Evolutionary conservation across 2,113 vertebrate genomes (phyloP).

Genomic region (Neoarius graeffei): DNA sequence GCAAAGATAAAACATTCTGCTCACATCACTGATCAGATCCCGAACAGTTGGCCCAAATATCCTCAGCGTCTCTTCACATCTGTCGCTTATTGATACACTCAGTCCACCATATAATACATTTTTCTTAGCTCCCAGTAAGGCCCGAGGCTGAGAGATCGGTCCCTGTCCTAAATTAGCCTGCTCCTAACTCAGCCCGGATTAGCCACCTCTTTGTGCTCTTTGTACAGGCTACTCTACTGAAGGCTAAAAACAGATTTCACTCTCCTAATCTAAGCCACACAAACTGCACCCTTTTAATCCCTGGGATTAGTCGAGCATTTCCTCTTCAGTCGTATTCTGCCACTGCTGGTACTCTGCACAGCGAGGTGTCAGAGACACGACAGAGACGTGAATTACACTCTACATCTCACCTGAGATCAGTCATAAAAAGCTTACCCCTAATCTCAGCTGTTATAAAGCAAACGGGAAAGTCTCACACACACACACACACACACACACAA

Average conservation of each 20-base stretch:
- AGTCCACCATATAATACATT: slow-evolving; percentile 20
- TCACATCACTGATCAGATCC: not conserved
- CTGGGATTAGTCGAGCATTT: slow-evolving; percentile 56
- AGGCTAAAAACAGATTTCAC: slow-evolving; percentile 60
- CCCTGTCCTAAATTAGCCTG: slow-evolving; percentile 47
- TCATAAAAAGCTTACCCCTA: not conserved
- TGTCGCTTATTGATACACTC: not conserved
- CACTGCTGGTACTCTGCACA: not conserved
- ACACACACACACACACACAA: no score
- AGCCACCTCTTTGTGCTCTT: slow-evolving; percentile 41
- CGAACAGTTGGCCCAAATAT: not conserved
- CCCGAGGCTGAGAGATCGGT: slow-evolving; percentile 5
- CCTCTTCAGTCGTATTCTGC: slow-evolving; percentile 42
- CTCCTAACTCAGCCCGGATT: slow-evolving; percentile 53
- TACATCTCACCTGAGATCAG: not conserved
- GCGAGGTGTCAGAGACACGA: not conserved
- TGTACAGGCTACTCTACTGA: slow-evolving; percentile 49
- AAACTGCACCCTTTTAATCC: slow-evolving; percentile 60
- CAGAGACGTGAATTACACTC: not conserved
- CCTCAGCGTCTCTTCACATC: not conserved
- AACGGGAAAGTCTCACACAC: not conserved
- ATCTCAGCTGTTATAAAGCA: not conserved
- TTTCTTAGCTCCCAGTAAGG: slow-evolving; percentile 35
- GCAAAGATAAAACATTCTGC: not conserved
- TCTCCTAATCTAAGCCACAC: slow-evolving; percentile 55